Evolutionary conservation across 2,888 invertebrate species (phyloP).

Genomic region (Allygus modestus): DNA sequence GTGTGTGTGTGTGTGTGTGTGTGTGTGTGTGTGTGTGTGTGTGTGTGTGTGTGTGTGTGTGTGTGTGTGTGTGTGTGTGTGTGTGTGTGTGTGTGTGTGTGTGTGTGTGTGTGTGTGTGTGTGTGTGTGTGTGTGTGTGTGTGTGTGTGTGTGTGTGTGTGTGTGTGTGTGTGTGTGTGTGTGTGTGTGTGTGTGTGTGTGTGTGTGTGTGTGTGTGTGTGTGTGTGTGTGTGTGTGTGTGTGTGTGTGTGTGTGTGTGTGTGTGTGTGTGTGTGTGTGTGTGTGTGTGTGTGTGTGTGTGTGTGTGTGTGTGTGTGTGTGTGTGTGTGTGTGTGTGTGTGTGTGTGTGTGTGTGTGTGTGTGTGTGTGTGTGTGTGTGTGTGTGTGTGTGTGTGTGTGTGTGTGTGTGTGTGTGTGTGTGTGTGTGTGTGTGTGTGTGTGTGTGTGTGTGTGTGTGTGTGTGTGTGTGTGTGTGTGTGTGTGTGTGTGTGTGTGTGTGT

Average conservation of each 20-base stretch:
- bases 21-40: too few relatives aligned
- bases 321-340: slow-evolving; percentile 47
- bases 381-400: slow-evolving; percentile 54
- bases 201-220: too few relatives aligned
- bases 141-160: too few relatives aligned
- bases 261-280: slow-evolving; percentile 52
- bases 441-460: slow-evolving; percentile 57
- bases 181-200: too few relatives aligned
- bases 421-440: slow-evolving; percentile 57
- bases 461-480: slow-evolving; percentile 57
- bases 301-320: slow-evolving; percentile 51
- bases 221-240: too few relatives aligned
- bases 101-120: too few relatives aligned
- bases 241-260: slow-evolving; percentile 53
- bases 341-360: slow-evolving; percentile 46
- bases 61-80: too few relatives aligned
- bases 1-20: too few relatives aligned
- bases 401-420: slow-evolving; percentile 57
- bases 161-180: too few relatives aligned
- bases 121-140: too few relatives aligned
- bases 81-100: too few relatives aligned
- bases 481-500: slow-evolving; percentile 53
- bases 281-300: slow-evolving; percentile 45
- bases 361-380: slow-evolving; percentile 51
- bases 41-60: too few relatives aligned